These are phyloP conservation scores for Nannoperca obscura DNA, from an alignment of 2,797 vertebrate genomes.

Conservation along the genomic window DNA sequence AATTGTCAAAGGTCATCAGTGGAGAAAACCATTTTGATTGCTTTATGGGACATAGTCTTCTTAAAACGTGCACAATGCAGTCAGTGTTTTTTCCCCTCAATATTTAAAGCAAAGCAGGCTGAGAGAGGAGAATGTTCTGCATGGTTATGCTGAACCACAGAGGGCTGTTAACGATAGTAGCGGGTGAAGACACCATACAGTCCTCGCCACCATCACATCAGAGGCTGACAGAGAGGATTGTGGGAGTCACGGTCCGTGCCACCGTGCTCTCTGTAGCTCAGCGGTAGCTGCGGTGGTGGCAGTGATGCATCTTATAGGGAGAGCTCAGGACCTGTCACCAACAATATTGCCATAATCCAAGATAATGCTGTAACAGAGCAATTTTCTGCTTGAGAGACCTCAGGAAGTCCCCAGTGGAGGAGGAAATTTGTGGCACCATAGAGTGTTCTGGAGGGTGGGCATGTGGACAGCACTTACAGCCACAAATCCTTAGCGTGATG, in stretches of 20 bases:
- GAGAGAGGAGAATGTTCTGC: slow-evolving; percentile 56
- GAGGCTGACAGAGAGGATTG: slow-evolving; percentile 79
- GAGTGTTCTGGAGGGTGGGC: slow-evolving; percentile 85
- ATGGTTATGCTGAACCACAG: slow-evolving; percentile 55
- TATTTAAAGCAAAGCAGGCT: slow-evolving; percentile 32
- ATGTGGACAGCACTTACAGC: slow-evolving; percentile 85
- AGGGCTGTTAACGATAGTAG: slow-evolving; percentile 57
- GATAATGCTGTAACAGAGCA: slow-evolving; percentile 89
- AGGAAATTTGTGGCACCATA: slow-evolving; percentile 86
- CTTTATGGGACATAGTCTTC: slow-evolving; percentile 13
- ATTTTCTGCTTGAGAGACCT: slow-evolving; percentile 89
- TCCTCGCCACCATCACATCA: slow-evolving; percentile 65
- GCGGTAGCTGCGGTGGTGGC: slow-evolving; percentile 67
- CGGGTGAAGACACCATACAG: slow-evolving; percentile 40
- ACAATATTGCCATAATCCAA: slow-evolving; percentile 88
- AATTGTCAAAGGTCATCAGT: slow-evolving; percentile 2
- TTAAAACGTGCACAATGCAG: slow-evolving; percentile 6
- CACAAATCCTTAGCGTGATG: slow-evolving; percentile 83
- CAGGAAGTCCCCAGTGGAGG: slow-evolving; percentile 86
- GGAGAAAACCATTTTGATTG: slow-evolving; percentile 19
- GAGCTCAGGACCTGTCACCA: slow-evolving; percentile 84
- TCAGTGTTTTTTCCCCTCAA: slow-evolving; percentile 1
- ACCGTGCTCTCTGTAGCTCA: slow-evolving; percentile 70
- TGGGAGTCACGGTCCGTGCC: slow-evolving; percentile 74
- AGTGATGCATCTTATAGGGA: slow-evolving; percentile 83